Evolutionary conservation across 2,113 vertebrate species (phyloP).

Genomic region (Dasyornis broadbenti): DNA sequence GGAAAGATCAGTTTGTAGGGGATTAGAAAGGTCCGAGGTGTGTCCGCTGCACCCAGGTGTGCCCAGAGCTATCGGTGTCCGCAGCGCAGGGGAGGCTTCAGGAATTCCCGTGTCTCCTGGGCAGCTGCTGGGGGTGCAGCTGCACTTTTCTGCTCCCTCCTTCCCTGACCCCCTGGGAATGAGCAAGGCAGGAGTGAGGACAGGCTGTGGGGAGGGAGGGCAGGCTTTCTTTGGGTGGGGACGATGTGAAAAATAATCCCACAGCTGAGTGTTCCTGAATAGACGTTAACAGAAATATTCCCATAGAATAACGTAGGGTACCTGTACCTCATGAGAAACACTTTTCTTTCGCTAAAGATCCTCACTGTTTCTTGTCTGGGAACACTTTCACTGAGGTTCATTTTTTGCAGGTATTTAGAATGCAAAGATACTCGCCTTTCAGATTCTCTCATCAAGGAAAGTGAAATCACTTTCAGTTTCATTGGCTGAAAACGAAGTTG

Average conservation of each 20-base stretch:
- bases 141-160: constrained; percentile 4
- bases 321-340: constrained; percentile 51
- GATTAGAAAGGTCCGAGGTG: not conserved
- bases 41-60: not conserved
- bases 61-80: not conserved
- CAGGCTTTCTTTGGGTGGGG: not conserved
- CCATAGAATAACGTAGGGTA: constrained; percentile 41
- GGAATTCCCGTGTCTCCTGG: not conserved
- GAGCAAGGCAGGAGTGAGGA: constrained; percentile 8
- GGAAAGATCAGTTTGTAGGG: not conserved
- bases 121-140: not conserved
- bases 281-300: constrained; percentile 19
- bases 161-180: not conserved
- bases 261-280: not conserved
- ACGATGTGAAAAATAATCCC: not conserved
- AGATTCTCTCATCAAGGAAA: not conserved
- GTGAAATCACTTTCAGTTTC: not conserved
- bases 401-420: not conserved
- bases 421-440: not conserved
- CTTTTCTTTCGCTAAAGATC: constrained; percentile 21
- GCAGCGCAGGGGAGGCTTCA: not conserved
- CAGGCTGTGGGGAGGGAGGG: not conserved
- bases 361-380: not conserved
- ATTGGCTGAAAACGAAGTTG: not conserved
- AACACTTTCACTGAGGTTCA: not conserved